Percentiles rank a stretch among this genome's conserved stretches.
phyloP scores from a whole-genome alignment of 2,888 invertebrate species.

The Invenusta paracnida region DNA sequence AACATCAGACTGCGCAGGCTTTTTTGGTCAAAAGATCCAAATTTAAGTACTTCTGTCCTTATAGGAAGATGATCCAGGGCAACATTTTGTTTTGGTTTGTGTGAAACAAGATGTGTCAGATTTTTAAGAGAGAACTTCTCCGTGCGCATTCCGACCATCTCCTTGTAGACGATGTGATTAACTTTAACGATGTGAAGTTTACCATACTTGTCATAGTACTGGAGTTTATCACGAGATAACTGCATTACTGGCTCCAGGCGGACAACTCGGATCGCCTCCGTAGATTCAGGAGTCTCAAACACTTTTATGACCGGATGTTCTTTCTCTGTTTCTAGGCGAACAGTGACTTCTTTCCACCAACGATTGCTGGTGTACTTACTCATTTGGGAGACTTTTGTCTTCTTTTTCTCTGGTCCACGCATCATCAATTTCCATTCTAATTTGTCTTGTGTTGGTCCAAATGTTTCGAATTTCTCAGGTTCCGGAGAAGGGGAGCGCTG shows the following conservation, averaged over 20 bases:
- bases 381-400: constrained; percentile 59
- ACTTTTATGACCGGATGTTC: constrained; percentile 70
- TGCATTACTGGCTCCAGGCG: constrained; percentile 62
- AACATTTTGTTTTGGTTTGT: constrained; percentile 60
- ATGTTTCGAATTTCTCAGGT: constrained; percentile 39
- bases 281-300: constrained; percentile 75
- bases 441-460: constrained; percentile 37
- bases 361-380: constrained; percentile 51
- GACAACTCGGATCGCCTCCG: constrained; percentile 74
- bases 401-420: constrained; percentile 55
- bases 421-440: constrained; percentile 41
- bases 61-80: constrained; percentile 87
- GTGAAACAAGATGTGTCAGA: constrained; percentile 56
- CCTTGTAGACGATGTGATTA: constrained; percentile 70
- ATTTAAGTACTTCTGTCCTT: constrained; percentile 88
- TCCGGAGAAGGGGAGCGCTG: background rate
- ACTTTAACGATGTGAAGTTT: constrained; percentile 96
- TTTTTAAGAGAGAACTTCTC: constrained; percentile 62
- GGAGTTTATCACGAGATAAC: constrained; percentile 62
- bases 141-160: constrained; percentile 73
- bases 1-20: constrained; percentile 85
- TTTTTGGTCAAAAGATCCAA: constrained; percentile 81
- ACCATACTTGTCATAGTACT: constrained; percentile 96
- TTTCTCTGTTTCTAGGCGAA: constrained; percentile 76
- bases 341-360: constrained; percentile 94